Percentiles rank a stretch among this genome's conserved stretches.
phyloP scores from a whole-genome alignment of 2,113 vertebrate genomes.

The Cryptoleucopteryx plumbea region DNA sequence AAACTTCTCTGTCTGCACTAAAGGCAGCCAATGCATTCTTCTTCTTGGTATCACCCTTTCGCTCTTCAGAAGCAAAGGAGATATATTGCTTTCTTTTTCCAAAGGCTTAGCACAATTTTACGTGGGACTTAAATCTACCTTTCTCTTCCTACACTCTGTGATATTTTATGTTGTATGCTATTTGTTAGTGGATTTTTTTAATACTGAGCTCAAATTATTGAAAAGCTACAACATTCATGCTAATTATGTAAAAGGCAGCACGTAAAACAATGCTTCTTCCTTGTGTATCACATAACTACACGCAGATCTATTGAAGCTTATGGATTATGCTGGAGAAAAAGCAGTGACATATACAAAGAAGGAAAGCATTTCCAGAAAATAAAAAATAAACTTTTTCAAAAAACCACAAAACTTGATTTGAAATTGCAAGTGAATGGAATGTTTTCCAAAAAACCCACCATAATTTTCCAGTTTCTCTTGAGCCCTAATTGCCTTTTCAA shows the following conservation, averaged over 20 bases:
- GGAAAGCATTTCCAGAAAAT: neutral
- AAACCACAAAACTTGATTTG: neutral
- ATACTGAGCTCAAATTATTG: neutral
- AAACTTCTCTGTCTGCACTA: neutral
- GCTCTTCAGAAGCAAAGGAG: neutral
- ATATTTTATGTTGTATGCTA: neutral
- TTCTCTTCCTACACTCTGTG: neutral
- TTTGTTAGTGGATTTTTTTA: neutral
- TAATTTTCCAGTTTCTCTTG: neutral
- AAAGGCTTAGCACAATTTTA: neutral
- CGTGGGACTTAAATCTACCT: neutral
- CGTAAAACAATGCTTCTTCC: neutral
- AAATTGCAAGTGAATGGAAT: neutral
- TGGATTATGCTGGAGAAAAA: neutral
- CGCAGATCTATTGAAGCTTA: neutral
- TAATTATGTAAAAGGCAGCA: neutral
- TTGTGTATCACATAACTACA: neutral
- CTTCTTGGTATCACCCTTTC: neutral
- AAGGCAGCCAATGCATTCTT: neutral
- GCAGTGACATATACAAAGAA: neutral
- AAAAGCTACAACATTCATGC: neutral
- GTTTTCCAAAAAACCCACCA: accelerated
- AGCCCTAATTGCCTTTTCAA: neutral
- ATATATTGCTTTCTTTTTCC: neutral
- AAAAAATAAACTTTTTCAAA: neutral